phyloP scores from a whole-genome alignment of 1,140 invertebrate genomes.

The Halictus rubicundus region DNA sequence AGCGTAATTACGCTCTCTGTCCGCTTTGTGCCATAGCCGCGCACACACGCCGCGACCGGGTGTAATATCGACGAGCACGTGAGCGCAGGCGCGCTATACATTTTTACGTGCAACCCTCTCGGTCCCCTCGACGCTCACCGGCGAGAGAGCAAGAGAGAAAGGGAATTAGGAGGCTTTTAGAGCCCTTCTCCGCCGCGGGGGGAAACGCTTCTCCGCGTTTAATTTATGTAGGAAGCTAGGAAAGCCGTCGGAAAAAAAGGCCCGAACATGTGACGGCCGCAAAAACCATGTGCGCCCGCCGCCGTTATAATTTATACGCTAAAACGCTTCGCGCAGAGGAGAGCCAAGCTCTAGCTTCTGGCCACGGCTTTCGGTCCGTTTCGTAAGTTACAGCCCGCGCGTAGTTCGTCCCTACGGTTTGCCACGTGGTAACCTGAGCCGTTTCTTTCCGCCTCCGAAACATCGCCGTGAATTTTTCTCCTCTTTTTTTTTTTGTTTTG shows the following conservation, averaged over 20 bases:
- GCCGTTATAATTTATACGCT: conserved; percentile 72
- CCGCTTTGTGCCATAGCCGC: conserved; percentile 21
- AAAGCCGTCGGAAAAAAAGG: conserved; percentile 60
- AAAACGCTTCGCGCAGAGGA: conserved; percentile 55
- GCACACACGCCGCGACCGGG: conserved; percentile 14
- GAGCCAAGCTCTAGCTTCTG: conserved; percentile 2
- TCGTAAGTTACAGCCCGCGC: conserved; percentile 42
- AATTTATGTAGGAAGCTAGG: conserved; percentile 76
- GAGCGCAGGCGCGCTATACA: conserved; percentile 65
- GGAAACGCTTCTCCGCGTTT: conserved; percentile 52
- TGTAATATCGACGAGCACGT: conserved; percentile 66
- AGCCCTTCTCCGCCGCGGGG: conserved; percentile 32
- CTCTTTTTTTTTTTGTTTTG: no score
- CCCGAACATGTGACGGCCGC: conserved; percentile 69
- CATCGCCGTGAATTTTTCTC: background rate
- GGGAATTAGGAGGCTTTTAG: conserved; percentile 18
- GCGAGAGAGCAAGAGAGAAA: conserved; percentile 7
- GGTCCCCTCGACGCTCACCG: no score
- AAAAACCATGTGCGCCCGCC: conserved; percentile 59
- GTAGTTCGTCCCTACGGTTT: background rate
- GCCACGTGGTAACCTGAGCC: conserved; percentile 7
- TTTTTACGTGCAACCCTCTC: conserved; percentile 49
- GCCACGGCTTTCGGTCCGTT: conserved; percentile 45
- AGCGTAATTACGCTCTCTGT: conserved; percentile 50
- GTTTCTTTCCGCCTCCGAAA: background rate